Percentiles rank a stretch among this genome's conserved stretches.
Conservation (phyloP, 2,797 vertebrate species). For the Arctocebus calabarensis region DNA sequence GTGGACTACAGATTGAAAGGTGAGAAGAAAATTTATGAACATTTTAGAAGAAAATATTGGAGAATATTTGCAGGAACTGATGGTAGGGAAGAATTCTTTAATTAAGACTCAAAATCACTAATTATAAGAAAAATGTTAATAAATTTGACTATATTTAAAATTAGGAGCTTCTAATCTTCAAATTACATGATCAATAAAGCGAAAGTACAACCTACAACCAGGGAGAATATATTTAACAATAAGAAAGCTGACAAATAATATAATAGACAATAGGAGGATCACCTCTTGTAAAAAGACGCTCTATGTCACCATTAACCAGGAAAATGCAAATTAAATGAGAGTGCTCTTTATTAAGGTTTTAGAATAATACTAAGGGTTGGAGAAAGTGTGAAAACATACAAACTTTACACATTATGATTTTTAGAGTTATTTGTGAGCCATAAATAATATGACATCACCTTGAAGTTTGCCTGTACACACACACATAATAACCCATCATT, state of each 20-base stretch:
- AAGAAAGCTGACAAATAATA: background rate
- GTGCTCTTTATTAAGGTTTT: background rate
- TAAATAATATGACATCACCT: background rate
- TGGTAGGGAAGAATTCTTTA: background rate
- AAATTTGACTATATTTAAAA: background rate
- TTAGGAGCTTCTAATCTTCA: background rate
- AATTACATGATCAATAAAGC: slow-evolving; percentile 1
- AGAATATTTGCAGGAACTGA: background rate
- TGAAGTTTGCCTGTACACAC: background rate
- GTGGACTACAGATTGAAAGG: background rate
- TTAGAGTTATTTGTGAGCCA: background rate
- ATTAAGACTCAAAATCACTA: background rate
- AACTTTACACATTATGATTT: background rate
- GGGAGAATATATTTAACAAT: slow-evolving; percentile 5
- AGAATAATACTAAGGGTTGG: background rate
- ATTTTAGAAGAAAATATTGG: slow-evolving; percentile 10
- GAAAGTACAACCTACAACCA: background rate
- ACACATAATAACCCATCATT: background rate
- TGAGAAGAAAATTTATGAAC: background rate
- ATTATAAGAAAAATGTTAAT: background rate
- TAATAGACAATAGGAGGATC: background rate
- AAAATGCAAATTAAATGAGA: slow-evolving; percentile 20
- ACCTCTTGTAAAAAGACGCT: background rate
- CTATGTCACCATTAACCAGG: background rate
- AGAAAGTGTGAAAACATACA: background rate